Evolutionary conservation across 2,888 invertebrate genomes (phyloP).

Genomic region (Drosophila bunnanda): DNA sequence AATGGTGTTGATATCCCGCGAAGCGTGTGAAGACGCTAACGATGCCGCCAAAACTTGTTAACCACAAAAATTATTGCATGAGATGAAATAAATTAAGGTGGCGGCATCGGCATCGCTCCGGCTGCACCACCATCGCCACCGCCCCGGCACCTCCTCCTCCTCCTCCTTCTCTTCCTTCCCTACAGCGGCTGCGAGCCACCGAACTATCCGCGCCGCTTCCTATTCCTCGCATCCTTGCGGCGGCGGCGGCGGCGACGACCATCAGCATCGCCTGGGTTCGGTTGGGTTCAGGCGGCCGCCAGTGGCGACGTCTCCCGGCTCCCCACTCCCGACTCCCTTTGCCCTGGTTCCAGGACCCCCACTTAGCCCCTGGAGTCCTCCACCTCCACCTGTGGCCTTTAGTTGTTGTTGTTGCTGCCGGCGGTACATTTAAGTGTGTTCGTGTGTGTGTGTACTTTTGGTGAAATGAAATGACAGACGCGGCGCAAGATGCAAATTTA

Average conservation of each 20-base stretch:
- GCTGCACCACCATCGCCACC: conserved; percentile 52
- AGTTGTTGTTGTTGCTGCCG: conserved; percentile 45
- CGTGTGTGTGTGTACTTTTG: conserved; percentile 71
- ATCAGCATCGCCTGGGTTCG: conserved; percentile 48
- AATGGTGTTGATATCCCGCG: conserved; percentile 83
- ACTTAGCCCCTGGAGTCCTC: conserved; percentile 16
- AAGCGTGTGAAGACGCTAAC: conserved; percentile 83
- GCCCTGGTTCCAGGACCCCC: conserved; percentile 3
- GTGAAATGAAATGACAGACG: conserved; percentile 80
- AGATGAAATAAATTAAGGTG: conserved; percentile 82
- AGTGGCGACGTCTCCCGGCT: conserved; percentile 66
- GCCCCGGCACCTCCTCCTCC: conserved; percentile 5
- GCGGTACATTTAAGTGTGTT: conserved; percentile 18
- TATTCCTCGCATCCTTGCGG: conserved; percentile 79
- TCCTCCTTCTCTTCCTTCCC: background rate
- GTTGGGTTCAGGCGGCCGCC: conserved; percentile 75
- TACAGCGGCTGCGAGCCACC: conserved; percentile 35
- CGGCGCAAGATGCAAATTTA: conserved; percentile 79
- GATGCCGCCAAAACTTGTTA: conserved; percentile 83
- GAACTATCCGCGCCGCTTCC: conserved; percentile 77
- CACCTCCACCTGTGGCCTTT: conserved; percentile 36
- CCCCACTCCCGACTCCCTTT: conserved; percentile 19
- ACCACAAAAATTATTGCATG: conserved; percentile 83
- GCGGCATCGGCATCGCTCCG: conserved; percentile 78
- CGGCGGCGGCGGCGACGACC: conserved; percentile 56